Percentiles rank a stretch among this genome's conserved stretches.
Evolutionary conservation across 23 tunicate species (phyloP).

Genomic region (Styela clava): DNA sequence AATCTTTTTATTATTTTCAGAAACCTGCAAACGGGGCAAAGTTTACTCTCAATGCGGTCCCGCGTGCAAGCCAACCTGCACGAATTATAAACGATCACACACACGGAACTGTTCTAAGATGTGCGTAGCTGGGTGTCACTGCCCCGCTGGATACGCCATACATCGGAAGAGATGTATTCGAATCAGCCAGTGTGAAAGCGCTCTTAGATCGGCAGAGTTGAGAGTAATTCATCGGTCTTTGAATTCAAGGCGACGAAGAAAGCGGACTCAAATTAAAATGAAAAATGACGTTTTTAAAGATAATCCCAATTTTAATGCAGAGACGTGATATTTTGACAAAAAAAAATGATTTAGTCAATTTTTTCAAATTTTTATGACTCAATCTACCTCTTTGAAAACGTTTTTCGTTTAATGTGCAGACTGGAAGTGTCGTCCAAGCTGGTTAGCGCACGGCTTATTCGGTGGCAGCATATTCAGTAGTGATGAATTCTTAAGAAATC

Average conservation of each 20-base stretch:
- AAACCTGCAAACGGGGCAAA: slow-evolving; percentile 17
- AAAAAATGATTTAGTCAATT: not conserved
- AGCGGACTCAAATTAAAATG: not conserved
- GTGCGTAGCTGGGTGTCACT: slow-evolving; percentile 30
- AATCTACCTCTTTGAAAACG: not conserved
- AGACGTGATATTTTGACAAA: not conserved
- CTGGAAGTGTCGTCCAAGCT: too few relatives aligned
- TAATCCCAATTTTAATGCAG: not conserved
- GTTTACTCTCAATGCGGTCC: slow-evolving; percentile 36
- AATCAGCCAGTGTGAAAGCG: slow-evolving; percentile 17
- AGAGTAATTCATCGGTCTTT: not conserved
- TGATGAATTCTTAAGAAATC: too few relatives aligned
- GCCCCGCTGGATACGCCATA: slow-evolving; percentile 24
- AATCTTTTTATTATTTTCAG: too few relatives aligned
- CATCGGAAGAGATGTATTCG: slow-evolving; percentile 9
- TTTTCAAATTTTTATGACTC: not conserved
- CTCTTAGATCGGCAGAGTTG: not conserved
- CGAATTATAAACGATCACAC: not conserved
- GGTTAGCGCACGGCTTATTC: too few relatives aligned
- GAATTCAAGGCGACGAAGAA: not conserved
- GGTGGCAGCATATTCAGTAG: too few relatives aligned
- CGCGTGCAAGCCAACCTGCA: slow-evolving; percentile 10
- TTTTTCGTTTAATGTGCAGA: too few relatives aligned
- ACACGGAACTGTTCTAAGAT: not conserved
- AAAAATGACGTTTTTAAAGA: not conserved